Evolutionary conservation across 2,888 invertebrate species (phyloP).

Genomic region (Mythimna lalbum): DNA sequence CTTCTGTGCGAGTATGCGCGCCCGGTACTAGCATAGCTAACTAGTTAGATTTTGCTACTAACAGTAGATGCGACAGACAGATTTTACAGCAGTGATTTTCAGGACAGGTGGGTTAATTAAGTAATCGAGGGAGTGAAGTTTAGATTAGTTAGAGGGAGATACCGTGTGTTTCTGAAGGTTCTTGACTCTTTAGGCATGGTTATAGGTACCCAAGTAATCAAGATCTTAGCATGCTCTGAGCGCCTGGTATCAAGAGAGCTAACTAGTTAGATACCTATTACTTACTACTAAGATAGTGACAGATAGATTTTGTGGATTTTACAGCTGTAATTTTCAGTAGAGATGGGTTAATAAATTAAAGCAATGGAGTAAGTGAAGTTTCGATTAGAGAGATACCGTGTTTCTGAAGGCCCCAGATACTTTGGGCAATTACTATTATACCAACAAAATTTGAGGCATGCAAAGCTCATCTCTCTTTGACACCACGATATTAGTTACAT

Average conservation of each 20-base stretch:
- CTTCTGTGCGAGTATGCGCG: slow-evolving; percentile 31
- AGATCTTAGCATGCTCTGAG: not conserved
- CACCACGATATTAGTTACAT: not conserved
- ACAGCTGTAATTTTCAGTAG: no score
- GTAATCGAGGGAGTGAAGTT: slow-evolving; percentile 6
- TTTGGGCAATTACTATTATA: no score
- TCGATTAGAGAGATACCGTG: no score
- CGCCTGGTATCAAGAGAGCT: no score
- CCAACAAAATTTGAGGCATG: not conserved
- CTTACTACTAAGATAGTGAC: no score
- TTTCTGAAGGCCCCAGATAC: no score
- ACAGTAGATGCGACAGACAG: slow-evolving; percentile 7
- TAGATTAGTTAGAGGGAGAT: slow-evolving; percentile 17
- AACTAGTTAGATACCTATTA: no score
- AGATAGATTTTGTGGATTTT: no score
- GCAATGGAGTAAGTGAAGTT: no score
- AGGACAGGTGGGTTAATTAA: slow-evolving; percentile 13
- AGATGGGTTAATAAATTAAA: no score
- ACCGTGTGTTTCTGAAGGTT: not conserved
- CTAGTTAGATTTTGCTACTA: slow-evolving; percentile 17
- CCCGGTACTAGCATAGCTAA: slow-evolving; percentile 34
- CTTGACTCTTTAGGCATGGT: not conserved
- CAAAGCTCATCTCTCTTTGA: not conserved
- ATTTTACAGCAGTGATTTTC: slow-evolving; percentile 21
- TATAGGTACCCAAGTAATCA: not conserved